Evolutionary conservation across 2,797 vertebrate species (phyloP).

Genomic region (Melanotaenia trifasciata): DNA sequence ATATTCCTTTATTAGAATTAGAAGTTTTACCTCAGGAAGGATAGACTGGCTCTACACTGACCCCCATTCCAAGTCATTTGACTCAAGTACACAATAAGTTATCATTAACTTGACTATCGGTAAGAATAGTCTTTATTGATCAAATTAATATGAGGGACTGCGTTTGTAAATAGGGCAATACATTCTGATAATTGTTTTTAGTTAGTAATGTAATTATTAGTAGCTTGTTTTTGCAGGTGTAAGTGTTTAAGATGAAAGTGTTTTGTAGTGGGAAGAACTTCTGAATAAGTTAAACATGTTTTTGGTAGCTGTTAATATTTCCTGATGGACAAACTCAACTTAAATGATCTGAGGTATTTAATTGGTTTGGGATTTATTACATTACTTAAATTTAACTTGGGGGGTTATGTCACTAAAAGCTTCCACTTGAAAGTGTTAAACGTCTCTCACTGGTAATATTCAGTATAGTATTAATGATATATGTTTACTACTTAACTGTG

Average conservation of each 20-base stretch:
- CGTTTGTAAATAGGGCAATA: not conserved
- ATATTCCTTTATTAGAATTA: too few species aligned
- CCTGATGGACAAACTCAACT: not conserved
- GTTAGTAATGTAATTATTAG: not conserved
- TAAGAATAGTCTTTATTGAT: not conserved
- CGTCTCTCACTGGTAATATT: not conserved
- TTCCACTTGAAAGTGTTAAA: not conserved
- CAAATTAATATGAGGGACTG: not conserved
- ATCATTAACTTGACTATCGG: not conserved
- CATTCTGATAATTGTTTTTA: not conserved
- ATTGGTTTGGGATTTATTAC: not conserved
- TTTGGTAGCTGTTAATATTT: not conserved
- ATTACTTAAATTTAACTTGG: not conserved
- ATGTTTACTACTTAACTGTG: not conserved
- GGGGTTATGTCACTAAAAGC: not conserved
- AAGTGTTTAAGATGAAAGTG: too few species aligned
- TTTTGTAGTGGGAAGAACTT: too few species aligned
- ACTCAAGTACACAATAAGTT: not conserved
- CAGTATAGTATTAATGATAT: not conserved
- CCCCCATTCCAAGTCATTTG: not conserved
- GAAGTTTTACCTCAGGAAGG: too few species aligned
- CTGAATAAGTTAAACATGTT: not conserved
- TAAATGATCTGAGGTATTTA: not conserved
- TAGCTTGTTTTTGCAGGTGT: not conserved
- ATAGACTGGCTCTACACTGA: too few species aligned